phyloP scores from a whole-genome alignment of 1,140 invertebrate genomes.

The Leptonema lineaticorne region DNA sequence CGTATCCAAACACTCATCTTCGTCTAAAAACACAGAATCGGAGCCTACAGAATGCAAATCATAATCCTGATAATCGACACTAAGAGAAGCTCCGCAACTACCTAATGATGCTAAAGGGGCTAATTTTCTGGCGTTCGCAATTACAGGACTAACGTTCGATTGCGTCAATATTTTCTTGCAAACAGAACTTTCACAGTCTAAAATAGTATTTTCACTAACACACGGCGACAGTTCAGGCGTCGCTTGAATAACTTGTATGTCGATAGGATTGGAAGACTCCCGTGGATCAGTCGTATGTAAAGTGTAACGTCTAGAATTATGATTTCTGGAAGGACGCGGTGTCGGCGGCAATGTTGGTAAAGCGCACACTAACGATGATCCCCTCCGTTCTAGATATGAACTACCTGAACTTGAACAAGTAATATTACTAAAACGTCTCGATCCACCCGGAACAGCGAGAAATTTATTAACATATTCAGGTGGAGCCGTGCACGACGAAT shows the following conservation, averaged over 20 bases:
- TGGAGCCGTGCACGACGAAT: conserved; percentile 47
- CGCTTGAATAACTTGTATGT: conserved; percentile 74
- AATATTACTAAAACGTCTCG: conserved; percentile 71
- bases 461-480: conserved; percentile 51
- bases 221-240: conserved; percentile 80
- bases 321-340: conserved; percentile 42
- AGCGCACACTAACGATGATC: conserved; percentile 72
- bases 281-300: conserved; percentile 56
- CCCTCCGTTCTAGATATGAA: conserved; percentile 75
- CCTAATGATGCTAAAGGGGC: conserved; percentile 78
- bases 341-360: conserved; percentile 61
- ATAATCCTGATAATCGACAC: conserved; percentile 66
- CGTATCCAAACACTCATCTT: conserved; percentile 65
- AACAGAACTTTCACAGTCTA: conserved; percentile 44
- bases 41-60: conserved; percentile 65
- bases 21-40: conserved; percentile 73
- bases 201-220: conserved; percentile 65
- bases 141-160: conserved; percentile 44
- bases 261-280: conserved; percentile 68
- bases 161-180: conserved; percentile 26
- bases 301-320: conserved; percentile 53
- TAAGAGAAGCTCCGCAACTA: conserved; percentile 68
- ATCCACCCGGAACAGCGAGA: conserved; percentile 56
- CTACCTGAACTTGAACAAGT: conserved; percentile 80
- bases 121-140: conserved; percentile 45